These are phyloP conservation scores for Macrochelys suwanniensis DNA, from an alignment of 2,797 vertebrate genomes.

Conservation along the genomic window DNA sequence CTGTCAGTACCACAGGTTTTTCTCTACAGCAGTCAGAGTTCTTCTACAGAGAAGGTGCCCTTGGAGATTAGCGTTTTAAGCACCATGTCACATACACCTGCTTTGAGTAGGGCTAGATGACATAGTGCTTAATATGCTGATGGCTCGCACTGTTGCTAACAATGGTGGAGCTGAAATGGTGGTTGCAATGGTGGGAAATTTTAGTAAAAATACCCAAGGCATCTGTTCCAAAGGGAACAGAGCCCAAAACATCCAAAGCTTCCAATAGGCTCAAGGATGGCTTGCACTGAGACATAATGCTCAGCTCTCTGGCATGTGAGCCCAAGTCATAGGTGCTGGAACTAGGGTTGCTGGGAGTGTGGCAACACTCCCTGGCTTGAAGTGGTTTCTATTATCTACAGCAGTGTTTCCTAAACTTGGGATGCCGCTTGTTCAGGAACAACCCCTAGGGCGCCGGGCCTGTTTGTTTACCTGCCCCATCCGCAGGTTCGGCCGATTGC, in stretches of 20 bases:
- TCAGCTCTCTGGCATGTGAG: background rate
- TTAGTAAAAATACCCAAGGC: background rate
- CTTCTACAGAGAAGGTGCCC: background rate
- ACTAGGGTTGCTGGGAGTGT: too few relatives aligned
- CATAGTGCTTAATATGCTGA: background rate
- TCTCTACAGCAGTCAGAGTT: background rate
- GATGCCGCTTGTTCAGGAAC: too few relatives aligned
- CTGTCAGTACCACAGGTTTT: background rate
- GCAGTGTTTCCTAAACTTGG: too few relatives aligned
- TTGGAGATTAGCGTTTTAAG: background rate
- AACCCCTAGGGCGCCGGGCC: too few relatives aligned
- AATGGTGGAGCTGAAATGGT: background rate
- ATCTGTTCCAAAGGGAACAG: background rate
- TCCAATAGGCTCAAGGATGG: background rate
- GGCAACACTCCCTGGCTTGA: too few relatives aligned
- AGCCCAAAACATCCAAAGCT: background rate
- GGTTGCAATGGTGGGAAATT: background rate
- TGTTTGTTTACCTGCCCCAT: too few relatives aligned
- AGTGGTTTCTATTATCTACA: too few relatives aligned
- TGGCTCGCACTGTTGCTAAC: background rate
- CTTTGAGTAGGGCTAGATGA: background rate
- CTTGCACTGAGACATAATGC: background rate
- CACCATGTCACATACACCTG: background rate
- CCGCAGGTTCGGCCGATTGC: too few relatives aligned
- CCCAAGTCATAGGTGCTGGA: background rate